phyloP scores from a whole-genome alignment of 2,888 invertebrate species.

The Drosophila pegasa region DNA sequence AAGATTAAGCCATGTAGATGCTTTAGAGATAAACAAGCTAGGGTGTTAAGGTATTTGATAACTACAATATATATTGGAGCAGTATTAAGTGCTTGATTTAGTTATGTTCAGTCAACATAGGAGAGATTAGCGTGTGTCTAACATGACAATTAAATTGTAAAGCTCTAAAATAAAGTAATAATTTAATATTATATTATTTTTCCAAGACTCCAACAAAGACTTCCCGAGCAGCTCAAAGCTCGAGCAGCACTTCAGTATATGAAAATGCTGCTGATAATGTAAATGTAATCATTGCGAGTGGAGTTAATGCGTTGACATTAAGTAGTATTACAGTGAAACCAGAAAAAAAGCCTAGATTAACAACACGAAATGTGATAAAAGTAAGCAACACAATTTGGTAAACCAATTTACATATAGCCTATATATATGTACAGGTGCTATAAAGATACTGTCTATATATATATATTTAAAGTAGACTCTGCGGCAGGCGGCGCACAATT shows the following conservation, averaged over 20 bases:
- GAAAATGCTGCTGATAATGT: neutral
- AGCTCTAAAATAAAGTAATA: too few species aligned
- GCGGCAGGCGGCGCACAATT: conserved; percentile 38
- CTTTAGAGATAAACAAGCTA: too few species aligned
- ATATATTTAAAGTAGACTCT: conserved; percentile 1
- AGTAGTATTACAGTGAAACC: conserved; percentile 3
- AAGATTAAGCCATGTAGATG: too few species aligned
- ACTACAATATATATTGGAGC: too few species aligned
- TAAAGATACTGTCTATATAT: neutral
- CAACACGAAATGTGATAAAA: conserved; percentile 3
- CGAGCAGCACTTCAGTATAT: neutral
- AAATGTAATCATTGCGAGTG: neutral
- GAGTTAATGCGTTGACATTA: conserved; percentile 1
- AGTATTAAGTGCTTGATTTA: too few species aligned
- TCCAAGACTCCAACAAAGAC: too few species aligned
- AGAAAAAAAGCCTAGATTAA: conserved; percentile 6
- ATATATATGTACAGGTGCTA: neutral
- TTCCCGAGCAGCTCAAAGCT: too few species aligned
- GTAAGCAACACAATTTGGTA: conserved; percentile 11
- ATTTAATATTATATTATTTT: too few species aligned
- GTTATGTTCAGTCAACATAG: too few species aligned
- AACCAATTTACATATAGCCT: neutral
- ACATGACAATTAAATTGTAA: too few species aligned
- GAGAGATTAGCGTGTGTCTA: too few species aligned
- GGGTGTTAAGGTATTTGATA: too few species aligned